phyloP scores from a whole-genome alignment of 2,888 invertebrate genomes.

The Mythimna vitellina region DNA sequence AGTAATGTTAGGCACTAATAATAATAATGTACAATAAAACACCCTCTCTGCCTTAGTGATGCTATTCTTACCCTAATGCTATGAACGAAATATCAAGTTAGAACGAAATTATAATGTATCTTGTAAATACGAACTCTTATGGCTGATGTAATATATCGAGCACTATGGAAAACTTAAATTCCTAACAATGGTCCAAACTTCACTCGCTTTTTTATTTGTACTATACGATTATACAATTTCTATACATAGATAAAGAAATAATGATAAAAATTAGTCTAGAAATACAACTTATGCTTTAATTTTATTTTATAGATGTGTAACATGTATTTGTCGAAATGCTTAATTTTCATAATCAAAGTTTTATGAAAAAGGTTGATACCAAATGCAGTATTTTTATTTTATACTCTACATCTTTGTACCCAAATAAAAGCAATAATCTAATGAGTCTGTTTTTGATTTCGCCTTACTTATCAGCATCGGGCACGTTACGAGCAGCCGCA shows the following conservation, averaged over 20 bases:
- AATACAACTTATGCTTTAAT: slow-evolving; percentile 87
- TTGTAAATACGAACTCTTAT: slow-evolving; percentile 88
- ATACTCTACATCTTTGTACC: slow-evolving; percentile 90
- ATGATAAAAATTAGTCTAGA: slow-evolving; percentile 82
- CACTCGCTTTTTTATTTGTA: slow-evolving; percentile 90
- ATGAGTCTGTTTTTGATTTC: slow-evolving; percentile 70
- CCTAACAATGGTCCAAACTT: slow-evolving; percentile 91
- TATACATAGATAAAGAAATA: slow-evolving; percentile 86
- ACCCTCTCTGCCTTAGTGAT: slow-evolving; percentile 89
- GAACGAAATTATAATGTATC: slow-evolving; percentile 81
- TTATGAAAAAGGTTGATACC: slow-evolving; percentile 89
- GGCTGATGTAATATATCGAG: slow-evolving; percentile 85
- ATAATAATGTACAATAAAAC: slow-evolving; percentile 88
- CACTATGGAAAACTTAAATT: slow-evolving; percentile 89
- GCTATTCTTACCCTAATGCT: slow-evolving; percentile 88
- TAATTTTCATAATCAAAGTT: slow-evolving; percentile 89
- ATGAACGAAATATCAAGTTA: slow-evolving; percentile 82
- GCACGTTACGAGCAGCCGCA: slow-evolving; percentile 29
- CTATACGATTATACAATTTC: slow-evolving; percentile 89
- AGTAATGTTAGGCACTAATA: slow-evolving; percentile 81
- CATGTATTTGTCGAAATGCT: slow-evolving; percentile 89
- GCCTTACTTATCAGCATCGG: slow-evolving; percentile 29
- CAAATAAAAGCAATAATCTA: slow-evolving; percentile 89
- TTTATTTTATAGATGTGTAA: slow-evolving; percentile 87
- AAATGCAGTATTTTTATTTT: slow-evolving; percentile 91